Percentiles rank a stretch among this genome's conserved stretches.
Conservation (phyloP, 2,113 vertebrate genomes). For the Macrotis lagotis region DNA sequence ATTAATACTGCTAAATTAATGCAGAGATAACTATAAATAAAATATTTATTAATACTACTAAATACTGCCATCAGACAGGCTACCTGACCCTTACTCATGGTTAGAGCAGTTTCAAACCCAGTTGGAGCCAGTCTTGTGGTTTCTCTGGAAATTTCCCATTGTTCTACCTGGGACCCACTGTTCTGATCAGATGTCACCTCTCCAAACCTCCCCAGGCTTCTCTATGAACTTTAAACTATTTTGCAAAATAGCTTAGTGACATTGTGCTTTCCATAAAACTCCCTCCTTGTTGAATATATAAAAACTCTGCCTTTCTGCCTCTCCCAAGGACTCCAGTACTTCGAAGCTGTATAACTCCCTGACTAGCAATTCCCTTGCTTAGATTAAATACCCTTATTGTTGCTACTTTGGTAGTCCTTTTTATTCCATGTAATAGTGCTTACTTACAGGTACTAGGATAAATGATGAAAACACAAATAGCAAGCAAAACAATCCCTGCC, state of each 20-base stretch:
- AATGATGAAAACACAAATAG: too few relatives aligned
- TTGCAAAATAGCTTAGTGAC: background rate
- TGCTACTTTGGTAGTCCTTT: background rate
- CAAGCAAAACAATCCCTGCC: background rate
- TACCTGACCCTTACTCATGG: background rate
- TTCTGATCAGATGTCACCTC: background rate
- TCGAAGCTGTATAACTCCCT: background rate
- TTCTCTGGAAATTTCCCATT: background rate
- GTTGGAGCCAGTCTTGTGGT: background rate
- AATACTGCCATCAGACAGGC: background rate
- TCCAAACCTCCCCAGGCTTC: background rate
- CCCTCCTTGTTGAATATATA: background rate
- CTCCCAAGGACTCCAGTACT: background rate
- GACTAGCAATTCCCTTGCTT: background rate
- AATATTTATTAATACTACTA: background rate
- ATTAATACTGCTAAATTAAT: background rate
- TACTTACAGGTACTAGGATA: too few relatives aligned
- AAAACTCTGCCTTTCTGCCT: background rate
- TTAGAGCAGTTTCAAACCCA: too few relatives aligned
- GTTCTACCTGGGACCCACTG: background rate
- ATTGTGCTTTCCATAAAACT: background rate
- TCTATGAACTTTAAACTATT: background rate
- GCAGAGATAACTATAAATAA: background rate
- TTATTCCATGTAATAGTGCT: background rate
- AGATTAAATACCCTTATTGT: background rate